Evolutionary conservation across 1,140 invertebrate genomes (phyloP).

Genomic region (Pemphigus obesinymphae): DNA sequence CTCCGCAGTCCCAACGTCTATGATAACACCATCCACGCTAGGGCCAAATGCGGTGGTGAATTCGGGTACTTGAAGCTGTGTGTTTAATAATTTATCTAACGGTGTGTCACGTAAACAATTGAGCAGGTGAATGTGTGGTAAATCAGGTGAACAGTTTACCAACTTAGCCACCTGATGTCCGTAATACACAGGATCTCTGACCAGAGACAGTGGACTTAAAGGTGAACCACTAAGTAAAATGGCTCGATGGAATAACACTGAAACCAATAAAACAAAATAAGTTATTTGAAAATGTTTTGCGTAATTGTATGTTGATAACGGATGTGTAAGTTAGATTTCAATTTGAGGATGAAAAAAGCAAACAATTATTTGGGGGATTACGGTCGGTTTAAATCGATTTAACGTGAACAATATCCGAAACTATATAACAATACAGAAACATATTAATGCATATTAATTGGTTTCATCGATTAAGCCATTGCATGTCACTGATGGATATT

Average conservation of each 20-base stretch:
- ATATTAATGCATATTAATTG: too few species aligned
- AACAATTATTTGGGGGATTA: too few species aligned
- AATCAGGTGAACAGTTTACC: constrained; percentile 77
- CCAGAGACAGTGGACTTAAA: constrained; percentile 85
- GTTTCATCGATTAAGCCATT: too few species aligned
- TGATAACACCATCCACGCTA: constrained; percentile 86
- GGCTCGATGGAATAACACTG: constrained; percentile 84
- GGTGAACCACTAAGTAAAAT: constrained; percentile 94
- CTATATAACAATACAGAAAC: too few species aligned
- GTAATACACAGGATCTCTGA: constrained; percentile 79
- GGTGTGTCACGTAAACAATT: constrained; percentile 78
- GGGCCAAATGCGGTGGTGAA: constrained; percentile 84
- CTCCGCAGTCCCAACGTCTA: constrained; percentile 58
- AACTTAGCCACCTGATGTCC: constrained; percentile 78
- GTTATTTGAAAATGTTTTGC: constrained; percentile 48
- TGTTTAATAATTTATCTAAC: constrained; percentile 64
- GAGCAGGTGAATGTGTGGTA: constrained; percentile 67
- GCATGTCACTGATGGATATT: too few species aligned
- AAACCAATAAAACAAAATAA: constrained; percentile 56
- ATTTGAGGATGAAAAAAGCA: too few species aligned
- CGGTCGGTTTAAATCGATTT: too few species aligned
- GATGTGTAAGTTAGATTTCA: too few species aligned
- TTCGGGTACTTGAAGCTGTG: constrained; percentile 69
- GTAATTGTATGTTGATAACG: too few species aligned
- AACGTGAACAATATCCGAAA: too few species aligned